These are phyloP conservation scores for Cheirogaleus major DNA, from an alignment of 2,797 vertebrate genomes.

Conservation along the genomic window DNA sequence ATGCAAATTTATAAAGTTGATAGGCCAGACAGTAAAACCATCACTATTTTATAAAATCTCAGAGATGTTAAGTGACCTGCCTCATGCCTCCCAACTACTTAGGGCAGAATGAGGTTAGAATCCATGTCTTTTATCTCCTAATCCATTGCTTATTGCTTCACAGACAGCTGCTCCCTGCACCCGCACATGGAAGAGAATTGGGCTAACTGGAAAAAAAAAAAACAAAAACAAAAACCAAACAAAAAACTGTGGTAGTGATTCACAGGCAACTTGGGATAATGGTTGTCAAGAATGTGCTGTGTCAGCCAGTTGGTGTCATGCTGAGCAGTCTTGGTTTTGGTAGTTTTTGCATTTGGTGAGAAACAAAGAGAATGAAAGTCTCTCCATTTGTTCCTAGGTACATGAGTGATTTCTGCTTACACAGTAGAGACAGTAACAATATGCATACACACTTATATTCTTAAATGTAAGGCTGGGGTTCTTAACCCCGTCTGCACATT, in stretches of 20 bases:
- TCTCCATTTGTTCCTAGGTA: not conserved
- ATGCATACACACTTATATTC: not conserved
- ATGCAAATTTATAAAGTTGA: not conserved
- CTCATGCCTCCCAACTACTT: not conserved
- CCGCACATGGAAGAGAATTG: not conserved
- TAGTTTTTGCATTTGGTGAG: not conserved
- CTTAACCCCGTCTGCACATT: not conserved
- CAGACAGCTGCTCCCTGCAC: not conserved
- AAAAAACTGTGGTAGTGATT: not conserved
- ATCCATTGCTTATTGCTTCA: not conserved
- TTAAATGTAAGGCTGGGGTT: not conserved
- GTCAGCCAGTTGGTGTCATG: constrained; percentile 16
- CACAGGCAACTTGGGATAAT: not conserved
- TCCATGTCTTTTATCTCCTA: not conserved
- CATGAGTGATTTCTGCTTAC: not conserved
- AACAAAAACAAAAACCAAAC: no score
- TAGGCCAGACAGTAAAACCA: not conserved
- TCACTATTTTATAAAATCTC: not conserved
- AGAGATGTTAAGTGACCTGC: not conserved
- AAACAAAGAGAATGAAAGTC: constrained; percentile 46
- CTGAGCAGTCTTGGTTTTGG: not conserved
- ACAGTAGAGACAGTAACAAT: not conserved
- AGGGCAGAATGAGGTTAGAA: constrained; percentile 23
- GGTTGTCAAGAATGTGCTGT: constrained; percentile 44
- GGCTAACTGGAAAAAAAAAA: not conserved